A percentile compares a stretch with the other conserved stretches of the same genome.
These are phyloP conservation scores for Brachionus koreanus DNA, from an alignment of 1,140 invertebrate genomes.

Conservation along the genomic window DNA sequence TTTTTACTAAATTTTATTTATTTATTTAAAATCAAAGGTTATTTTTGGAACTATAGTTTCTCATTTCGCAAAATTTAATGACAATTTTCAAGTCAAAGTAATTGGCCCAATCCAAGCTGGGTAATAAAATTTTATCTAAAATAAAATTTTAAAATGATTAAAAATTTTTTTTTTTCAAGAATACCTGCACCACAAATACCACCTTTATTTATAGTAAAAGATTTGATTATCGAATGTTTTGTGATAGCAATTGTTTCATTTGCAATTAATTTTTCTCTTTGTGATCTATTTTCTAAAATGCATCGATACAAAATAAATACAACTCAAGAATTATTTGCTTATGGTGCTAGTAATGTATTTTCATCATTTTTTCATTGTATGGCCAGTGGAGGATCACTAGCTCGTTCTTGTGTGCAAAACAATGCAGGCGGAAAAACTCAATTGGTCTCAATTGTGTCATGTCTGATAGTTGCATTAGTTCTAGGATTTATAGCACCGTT, in stretches of 20 bases:
- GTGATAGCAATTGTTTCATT: not conserved
- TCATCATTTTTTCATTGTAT: constrained; percentile 62
- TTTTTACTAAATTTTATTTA: not conserved
- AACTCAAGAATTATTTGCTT: constrained; percentile 61
- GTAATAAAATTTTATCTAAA: not conserved
- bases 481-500: constrained; percentile 60
- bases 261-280: constrained; percentile 20
- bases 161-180: not conserved
- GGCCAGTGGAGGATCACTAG: constrained; percentile 61
- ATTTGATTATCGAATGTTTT: not conserved
- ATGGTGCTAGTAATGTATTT: constrained; percentile 59
- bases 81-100: not conserved
- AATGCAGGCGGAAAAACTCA: constrained; percentile 60
- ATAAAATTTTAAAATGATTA: not conserved
- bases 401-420: constrained; percentile 59
- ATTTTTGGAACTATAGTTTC: constrained; percentile 45
- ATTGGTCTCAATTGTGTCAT: constrained; percentile 46
- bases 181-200: constrained; percentile 17
- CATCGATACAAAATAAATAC: constrained; percentile 21
- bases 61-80: not conserved
- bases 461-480: constrained; percentile 59
- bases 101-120: constrained; percentile 2
- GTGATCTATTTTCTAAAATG: constrained; percentile 15
- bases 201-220: not conserved
- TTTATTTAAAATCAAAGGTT: constrained; percentile 34